phyloP scores from a whole-genome alignment of 2,113 vertebrate species.

The Otis tarda region DNA sequence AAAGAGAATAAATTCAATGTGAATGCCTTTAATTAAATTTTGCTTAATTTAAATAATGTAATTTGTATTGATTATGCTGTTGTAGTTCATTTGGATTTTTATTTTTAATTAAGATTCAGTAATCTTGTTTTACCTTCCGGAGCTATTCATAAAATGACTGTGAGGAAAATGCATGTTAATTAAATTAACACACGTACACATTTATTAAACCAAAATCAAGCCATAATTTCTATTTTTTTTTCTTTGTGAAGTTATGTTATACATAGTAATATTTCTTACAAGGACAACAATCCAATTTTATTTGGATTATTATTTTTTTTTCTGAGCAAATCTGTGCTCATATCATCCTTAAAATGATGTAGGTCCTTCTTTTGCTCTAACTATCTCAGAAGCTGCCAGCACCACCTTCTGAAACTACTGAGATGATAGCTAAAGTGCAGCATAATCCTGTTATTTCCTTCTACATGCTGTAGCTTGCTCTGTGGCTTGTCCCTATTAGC shows the following conservation, averaged over 20 bases:
- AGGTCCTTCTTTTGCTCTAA: neutral
- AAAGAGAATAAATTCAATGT: constrained; percentile 24
- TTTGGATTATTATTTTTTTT: neutral
- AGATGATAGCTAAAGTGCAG: neutral
- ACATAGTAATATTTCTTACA: neutral
- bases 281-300: neutral
- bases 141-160: constrained; percentile 33
- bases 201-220: neutral
- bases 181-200: constrained; percentile 16
- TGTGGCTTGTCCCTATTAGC: neutral
- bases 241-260: neutral
- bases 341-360: neutral
- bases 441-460: neutral
- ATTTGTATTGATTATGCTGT: constrained; percentile 64
- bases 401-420: neutral
- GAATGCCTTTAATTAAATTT: constrained; percentile 56
- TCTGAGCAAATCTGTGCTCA: neutral
- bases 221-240: neutral
- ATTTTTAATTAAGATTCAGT: constrained; percentile 61
- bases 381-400: neutral
- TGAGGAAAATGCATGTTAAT: constrained; percentile 43
- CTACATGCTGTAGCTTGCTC: neutral
- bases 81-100: constrained; percentile 42
- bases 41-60: constrained; percentile 58
- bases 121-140: constrained; percentile 56